Evolutionary conservation across 2,797 vertebrate genomes (phyloP), one percentile per base, ranked within the genome.

Genomic region (Sphenodon punctatus): DNA sequence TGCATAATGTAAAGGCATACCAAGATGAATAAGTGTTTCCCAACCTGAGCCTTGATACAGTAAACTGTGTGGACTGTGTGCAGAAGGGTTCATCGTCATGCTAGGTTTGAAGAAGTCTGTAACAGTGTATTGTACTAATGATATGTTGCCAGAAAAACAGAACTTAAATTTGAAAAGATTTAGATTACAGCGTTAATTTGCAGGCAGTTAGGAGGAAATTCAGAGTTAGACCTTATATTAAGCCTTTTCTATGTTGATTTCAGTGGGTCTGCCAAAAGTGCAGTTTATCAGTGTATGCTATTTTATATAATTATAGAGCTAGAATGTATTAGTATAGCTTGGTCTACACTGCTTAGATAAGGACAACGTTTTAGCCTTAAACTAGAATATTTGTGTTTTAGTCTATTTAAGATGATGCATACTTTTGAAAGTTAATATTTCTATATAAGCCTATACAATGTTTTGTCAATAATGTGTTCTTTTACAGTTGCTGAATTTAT

Each of bases 381-480:
- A 80, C 71, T 88, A 84, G 84, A 84, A 79, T 32, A 20, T 49
- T 64, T 63, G 69, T 45, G 64, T 68, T 63, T 67, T 42, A 49
- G 30, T 25, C 38, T 69, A 30, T 64, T 63, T 48, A 71, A 78
- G 49, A 32, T 64, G 34, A 79, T 71, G 41, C 11, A 5, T 23
- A 36, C 27, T 64, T 81, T 22, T 10, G 64, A 10, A 3, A 11
- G 14, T 46, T 77, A 59, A 48, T 67, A 34, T 66, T 59, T 76
- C 36, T 45, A 39, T 45, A 41, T 22, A 67, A 16, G 60, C 15
- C 2, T 80, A 80, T 80, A 60, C 65, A 2, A 0, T 32, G 16
- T 80, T 70, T 67, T 76, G 10, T 69, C 65, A 46, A 63, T 48
- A 43, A 64, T 58, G 15, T 20, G 67, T 76, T 67, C n/a, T n/a